A percentile compares a stretch with the other conserved stretches of the same genome.
Conservation (phyloP, 1,140 invertebrate genomes). For the Lasioglossum baleicum region DNA sequence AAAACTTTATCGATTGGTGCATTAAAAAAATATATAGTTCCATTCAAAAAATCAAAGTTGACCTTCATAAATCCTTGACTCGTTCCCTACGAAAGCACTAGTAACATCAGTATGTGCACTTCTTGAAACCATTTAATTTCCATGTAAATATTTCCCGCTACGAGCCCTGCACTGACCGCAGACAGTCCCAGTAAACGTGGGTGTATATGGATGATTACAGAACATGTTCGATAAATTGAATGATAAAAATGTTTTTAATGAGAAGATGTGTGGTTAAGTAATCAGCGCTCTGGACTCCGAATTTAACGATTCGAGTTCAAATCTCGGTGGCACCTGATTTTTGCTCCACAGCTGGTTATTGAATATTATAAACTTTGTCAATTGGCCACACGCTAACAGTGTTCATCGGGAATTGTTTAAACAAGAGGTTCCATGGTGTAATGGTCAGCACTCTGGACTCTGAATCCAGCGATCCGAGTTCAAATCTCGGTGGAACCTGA, state of each 20-base stretch:
- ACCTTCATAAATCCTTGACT: too few relatives aligned
- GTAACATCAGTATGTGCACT: too few relatives aligned
- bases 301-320: conserved; percentile 84
- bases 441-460: conserved; percentile 95
- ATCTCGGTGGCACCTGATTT: conserved; percentile 68
- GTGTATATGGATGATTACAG: neutral
- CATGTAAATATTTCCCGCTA: too few relatives aligned
- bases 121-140: too few relatives aligned
- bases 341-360: neutral
- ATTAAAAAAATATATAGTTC: too few relatives aligned
- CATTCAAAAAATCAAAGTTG: too few relatives aligned
- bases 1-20: too few relatives aligned
- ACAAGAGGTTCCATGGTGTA: conserved; percentile 89
- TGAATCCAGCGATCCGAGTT: conserved; percentile 94
- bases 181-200: neutral
- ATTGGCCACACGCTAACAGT: neutral
- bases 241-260: conserved; percentile 53
- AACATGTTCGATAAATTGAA: conserved; percentile 75
- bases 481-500: conserved; percentile 80
- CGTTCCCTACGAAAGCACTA: too few relatives aligned
- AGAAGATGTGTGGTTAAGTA: conserved; percentile 76
- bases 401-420: neutral
- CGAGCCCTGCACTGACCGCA: neutral
- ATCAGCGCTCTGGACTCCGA: conserved; percentile 85
- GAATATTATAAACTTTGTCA: neutral